These are phyloP conservation scores for Tylochromis polylepis DNA, from an alignment of 2,113 vertebrate genomes.

Conservation along the genomic window DNA sequence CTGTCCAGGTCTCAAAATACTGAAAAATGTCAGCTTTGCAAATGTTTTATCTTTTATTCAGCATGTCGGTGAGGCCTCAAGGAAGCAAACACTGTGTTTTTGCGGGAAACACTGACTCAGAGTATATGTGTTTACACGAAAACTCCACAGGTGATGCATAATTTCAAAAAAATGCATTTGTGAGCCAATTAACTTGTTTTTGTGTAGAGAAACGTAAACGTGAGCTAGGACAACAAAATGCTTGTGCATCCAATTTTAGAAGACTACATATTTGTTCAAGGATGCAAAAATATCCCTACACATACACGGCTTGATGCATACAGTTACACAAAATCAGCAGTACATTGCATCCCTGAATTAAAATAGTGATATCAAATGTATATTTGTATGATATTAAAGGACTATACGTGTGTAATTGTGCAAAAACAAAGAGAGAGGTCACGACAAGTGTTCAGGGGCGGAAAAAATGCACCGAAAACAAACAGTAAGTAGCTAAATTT, in stretches of 20 bases:
- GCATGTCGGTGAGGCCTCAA: not conserved
- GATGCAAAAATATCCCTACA: not conserved
- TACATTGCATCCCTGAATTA: not conserved
- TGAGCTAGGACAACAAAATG: not conserved
- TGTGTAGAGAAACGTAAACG: not conserved
- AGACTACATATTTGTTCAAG: not conserved
- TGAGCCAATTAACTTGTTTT: not conserved
- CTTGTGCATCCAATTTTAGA: not conserved
- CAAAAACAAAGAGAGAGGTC: not conserved
- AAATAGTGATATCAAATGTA: not conserved
- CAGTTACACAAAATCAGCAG: not conserved
- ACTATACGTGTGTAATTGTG: not conserved
- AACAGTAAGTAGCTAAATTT: slow-evolving; percentile 23
- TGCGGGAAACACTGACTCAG: not conserved
- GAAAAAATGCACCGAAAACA: not conserved
- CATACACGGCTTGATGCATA: not conserved
- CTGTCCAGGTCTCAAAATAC: not conserved
- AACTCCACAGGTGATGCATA: not conserved
- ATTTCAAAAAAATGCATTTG: not conserved
- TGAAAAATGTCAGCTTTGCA: not conserved
- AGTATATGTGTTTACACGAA: not conserved
- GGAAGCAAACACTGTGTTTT: not conserved
- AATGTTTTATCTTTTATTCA: slow-evolving; percentile 1
- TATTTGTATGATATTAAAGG: not conserved
- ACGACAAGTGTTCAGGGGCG: not conserved